Base-by-base conservation (phyloP, 2,113 vertebrate genomes). In the Corythaeola cristata region DNA sequence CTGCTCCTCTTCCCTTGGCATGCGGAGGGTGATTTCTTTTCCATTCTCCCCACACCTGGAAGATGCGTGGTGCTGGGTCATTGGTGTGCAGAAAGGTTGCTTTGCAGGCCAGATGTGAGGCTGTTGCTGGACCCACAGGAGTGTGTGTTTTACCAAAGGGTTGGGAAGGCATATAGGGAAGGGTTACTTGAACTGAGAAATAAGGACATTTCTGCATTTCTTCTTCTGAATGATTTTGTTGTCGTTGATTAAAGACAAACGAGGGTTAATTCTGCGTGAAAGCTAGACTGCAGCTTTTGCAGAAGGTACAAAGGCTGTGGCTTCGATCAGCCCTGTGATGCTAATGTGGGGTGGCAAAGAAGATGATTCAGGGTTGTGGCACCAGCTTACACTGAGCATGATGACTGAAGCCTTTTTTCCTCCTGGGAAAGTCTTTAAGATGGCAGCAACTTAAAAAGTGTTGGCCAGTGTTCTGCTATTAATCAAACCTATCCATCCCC, bases 31-130 rank as follows among this genome's bases (percentile, higher is more conserved):
- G 45, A 21, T 44, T 59, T 64, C 39, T 66, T 49, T 58, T 27
- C 39, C 6, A 0, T 56, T 45, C 12, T 12, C 35, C 35, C 27
- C 11, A 23, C 20, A 63, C 44, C 9, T 21, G 24, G 47, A 28
- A 62, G 52, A 64, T 1, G 0, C 8, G 23, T 2, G 1, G 33
- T 53, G 37, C 53, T 58, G 28, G 5, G 37, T 23, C 67, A 52
- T 21, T 59, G 60, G 22, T 1, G 2, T 22, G 27, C 52, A 50
- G 56, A 26, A 50, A 56, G 39, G 21, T 39, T 64, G 17, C 39
- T 62, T n/a, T 67, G 53, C 53, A 35, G 71, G 39, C 7, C 21
- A 45, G 33, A 21, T 28, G 18, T 11, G 23, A 47, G 19, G 20
- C 67, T 68, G 41, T 35, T 80, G 26, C 63, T 82, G 66, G 27